Evolutionary conservation across 2,797 vertebrate species (phyloP), one percentile per base, ranked within the genome.

Genomic region (Melanotaenia parkinsoni): DNA sequence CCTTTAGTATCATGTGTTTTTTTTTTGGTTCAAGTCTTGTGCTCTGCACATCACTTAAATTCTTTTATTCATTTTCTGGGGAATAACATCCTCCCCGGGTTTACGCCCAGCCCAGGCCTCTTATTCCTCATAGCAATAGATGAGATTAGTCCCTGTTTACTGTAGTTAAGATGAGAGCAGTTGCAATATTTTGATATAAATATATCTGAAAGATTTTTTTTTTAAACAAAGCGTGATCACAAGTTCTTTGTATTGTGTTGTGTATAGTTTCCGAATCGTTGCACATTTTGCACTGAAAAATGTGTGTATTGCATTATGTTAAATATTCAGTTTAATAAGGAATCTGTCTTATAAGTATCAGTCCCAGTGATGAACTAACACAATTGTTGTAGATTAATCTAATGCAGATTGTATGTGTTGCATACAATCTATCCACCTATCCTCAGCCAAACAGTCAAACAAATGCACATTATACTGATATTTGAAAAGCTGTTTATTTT

Each of bases 401-500:
- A 37, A 61, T 18, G n/a, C 47, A 22, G 12, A 18, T n/a, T 43
- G 12, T 35, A 18, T 12, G 32, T 59, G 28, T 30, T 30, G 28
- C 28, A 30, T 30, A 30, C 28, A 30, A 30, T 30, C 28, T 30
- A 30, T 30, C 60, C 43, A 56, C 50, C 35, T 66, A 12, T n/a
- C 51, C 51, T 9, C 50, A 12, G 22, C 28, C 63, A 72, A 53
- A 72, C 75, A 30, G 5, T 30, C 30, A 30, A 30, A 38, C 54
- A 26, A 18, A 35, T 65, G 45, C 6, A 4, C n/a, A 26, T 71
- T 51, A 47, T 9, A 40, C 45, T 26, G 28, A 62, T 69, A 71
- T 78, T 78, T 73, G 20, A 77, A 82, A 79, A 74, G 67, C 68
- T 89, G 84, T 47, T 85, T 13, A 38, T 38, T 38, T 81, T 81